Conservation (phyloP, 1,140 invertebrate genomes). For the Drosophila virilis region DNA sequence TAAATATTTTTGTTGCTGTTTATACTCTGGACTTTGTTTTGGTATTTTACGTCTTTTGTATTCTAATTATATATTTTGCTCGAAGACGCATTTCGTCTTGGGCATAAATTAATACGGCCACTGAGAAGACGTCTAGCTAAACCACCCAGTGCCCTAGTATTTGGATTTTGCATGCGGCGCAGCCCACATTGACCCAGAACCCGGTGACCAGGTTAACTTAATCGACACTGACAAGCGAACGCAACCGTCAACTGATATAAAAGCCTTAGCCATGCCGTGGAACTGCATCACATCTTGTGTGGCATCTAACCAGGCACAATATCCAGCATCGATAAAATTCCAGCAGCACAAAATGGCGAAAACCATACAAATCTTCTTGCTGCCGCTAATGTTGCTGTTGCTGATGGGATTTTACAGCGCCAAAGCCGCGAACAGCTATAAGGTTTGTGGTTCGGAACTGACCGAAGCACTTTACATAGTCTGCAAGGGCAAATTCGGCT, state of each 20-base stretch:
- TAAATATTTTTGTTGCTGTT: background rate
- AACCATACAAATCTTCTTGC: slow-evolving; percentile 18
- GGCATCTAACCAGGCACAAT: slow-evolving; percentile 15
- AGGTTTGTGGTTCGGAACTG: slow-evolving; percentile 34
- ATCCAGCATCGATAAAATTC: slow-evolving; percentile 1
- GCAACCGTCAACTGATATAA: slow-evolving; percentile 45
- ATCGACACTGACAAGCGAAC: slow-evolving; percentile 53
- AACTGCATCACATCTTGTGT: slow-evolving; percentile 50
- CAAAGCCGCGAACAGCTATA: slow-evolving; percentile 13
- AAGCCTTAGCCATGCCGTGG: slow-evolving; percentile 15
- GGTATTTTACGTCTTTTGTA: background rate
- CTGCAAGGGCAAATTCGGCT: slow-evolving; percentile 27
- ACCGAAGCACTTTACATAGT: slow-evolving; percentile 13
- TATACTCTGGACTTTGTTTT: background rate
- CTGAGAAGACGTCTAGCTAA: background rate
- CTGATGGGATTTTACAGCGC: slow-evolving; percentile 21
- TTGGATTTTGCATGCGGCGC: slow-evolving; percentile 21
- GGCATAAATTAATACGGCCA: slow-evolving; percentile 24
- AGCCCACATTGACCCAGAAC: slow-evolving; percentile 51
- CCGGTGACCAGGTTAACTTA: slow-evolving; percentile 25
- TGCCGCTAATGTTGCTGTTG: slow-evolving; percentile 19
- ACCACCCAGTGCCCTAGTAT: slow-evolving; percentile 11
- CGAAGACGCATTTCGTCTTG: background rate
- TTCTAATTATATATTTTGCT: slow-evolving; percentile 10
- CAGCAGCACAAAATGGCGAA: slow-evolving; percentile 21